Conservation (phyloP, 1,140 invertebrate species). For the Micrasema longulum region DNA sequence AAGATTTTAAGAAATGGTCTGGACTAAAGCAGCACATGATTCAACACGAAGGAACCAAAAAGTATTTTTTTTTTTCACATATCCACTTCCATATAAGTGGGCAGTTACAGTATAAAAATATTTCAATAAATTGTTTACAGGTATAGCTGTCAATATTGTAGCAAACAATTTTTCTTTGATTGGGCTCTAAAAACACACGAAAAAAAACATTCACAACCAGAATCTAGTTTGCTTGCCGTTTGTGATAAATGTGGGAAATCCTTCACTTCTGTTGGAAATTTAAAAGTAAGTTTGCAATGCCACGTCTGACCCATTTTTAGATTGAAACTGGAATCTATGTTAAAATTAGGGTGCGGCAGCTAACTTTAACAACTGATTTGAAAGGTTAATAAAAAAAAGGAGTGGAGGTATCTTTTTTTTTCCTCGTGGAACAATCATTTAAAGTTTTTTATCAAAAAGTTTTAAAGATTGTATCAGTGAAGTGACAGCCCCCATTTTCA, state of each 20-base stretch:
- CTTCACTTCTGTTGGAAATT: conserved; percentile 45
- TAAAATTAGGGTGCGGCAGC: too few species aligned
- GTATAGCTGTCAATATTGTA: conserved; percentile 33
- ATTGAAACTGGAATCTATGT: too few species aligned
- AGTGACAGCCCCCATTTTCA: too few species aligned
- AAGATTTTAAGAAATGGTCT: conserved; percentile 49
- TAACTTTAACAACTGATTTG: too few species aligned
- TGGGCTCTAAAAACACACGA: conserved; percentile 45
- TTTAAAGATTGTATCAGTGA: too few species aligned
- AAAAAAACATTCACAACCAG: conserved; percentile 21
- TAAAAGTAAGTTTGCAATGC: conserved; percentile 46
- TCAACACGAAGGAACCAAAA: conserved; percentile 45
- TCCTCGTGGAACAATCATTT: too few species aligned
- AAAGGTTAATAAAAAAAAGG: too few species aligned
- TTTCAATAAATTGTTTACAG: conserved; percentile 23
- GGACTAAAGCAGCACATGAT: conserved; percentile 48
- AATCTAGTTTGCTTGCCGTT: conserved; percentile 21
- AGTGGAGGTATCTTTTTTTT: too few species aligned
- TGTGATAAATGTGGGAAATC: conserved; percentile 47
- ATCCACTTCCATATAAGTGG: not conserved
- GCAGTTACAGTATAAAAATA: not conserved
- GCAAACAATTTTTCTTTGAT: conserved; percentile 44
- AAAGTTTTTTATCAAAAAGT: too few species aligned
- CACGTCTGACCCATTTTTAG: too few species aligned
- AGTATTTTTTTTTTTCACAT: conserved; percentile 26